Evolutionary conservation across 2,888 invertebrate species (phyloP), one percentile per base, ranked within the genome.

Genomic region (Liodrosophila aerea): DNA sequence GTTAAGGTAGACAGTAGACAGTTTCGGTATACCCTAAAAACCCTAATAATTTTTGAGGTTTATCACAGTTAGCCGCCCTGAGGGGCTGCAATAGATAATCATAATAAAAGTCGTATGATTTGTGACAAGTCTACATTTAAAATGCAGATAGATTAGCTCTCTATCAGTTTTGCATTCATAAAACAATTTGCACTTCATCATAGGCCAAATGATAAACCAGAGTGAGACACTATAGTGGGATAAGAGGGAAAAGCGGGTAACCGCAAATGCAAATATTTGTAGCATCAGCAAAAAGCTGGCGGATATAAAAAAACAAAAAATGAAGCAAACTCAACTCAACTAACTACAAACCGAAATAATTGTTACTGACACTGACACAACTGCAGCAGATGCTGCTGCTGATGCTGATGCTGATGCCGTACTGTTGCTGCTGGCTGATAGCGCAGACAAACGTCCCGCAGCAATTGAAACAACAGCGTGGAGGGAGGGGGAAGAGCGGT

Each of bases 301-400:
- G 40, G 39, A 18, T 33, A 30, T 11, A 47, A 51, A 49, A 60
- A 46, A 54, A 33, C 29, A 59, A 65, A 22, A 22, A 22, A 22
- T 22, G 22, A 22, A 56, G 44, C 45, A 52, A 72, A 57, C 44
- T 51, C 49, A 51, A 61, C 70, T 58, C 58, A 67, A 67, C 71
- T 67, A 71, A 70, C 62, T 64, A 62, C 66, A 81, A 84, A 60
- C 67, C 65, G 64, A 69, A 85, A 80, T 83, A 83, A 82, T 82
- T 82, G 82, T 76, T 83, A 85, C 85, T 73, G 85, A 81, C 85
- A 82, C 83, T 85, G 61, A 50, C 61, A 61, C 66, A 71, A 72
- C 69, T 65, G 59, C 53, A 31, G 41, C 12, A 37, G 62, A 36
- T 12, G 44, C 13, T 49, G 31, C 33, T 15, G 47, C 16, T 22